A percentile compares a stretch with the other conserved stretches of the same genome.
phyloP scores from a whole-genome alignment of 2,888 invertebrate species.

The Elmis aenea region DNA sequence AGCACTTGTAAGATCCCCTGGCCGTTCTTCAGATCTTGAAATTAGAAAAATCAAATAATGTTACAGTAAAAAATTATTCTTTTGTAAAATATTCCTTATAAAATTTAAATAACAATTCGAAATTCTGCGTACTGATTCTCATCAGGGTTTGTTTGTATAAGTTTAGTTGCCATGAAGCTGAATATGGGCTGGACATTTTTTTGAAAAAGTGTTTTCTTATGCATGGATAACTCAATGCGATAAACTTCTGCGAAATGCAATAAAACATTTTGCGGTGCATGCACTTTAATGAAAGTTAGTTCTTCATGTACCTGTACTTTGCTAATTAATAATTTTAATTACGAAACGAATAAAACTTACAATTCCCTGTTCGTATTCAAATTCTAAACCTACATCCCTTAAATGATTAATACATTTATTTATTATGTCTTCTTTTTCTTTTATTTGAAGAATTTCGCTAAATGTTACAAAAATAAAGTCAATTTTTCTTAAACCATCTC shows the following conservation, averaged over 20 bases:
- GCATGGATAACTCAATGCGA: constrained; percentile 31
- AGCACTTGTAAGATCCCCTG: constrained; percentile 30
- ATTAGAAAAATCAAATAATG: too few relatives aligned
- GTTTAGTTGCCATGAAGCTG: constrained; percentile 30
- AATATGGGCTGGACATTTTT: too few relatives aligned
- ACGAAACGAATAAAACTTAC: constrained; percentile 25
- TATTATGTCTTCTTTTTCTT: constrained; percentile 18
- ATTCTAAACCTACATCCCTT: constrained; percentile 30
- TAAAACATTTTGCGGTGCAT: constrained; percentile 34
- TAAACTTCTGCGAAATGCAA: constrained; percentile 27
- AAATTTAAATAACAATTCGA: too few relatives aligned
- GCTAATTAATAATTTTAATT: background rate
- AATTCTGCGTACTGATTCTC: too few relatives aligned
- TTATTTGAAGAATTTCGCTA: constrained; percentile 16
- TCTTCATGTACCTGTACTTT: constrained; percentile 25
- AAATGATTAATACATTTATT: constrained; percentile 31
- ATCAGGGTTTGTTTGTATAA: constrained; percentile 24
- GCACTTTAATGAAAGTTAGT: constrained; percentile 37
- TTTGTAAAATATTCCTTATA: too few relatives aligned
- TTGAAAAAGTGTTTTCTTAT: too few relatives aligned
- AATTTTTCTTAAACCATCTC: constrained; percentile 21
- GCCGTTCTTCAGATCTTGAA: constrained; percentile 17
- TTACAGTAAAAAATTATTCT: too few relatives aligned
- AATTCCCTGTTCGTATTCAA: constrained; percentile 27
- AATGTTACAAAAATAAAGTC: constrained; percentile 34